Base-by-base conservation (phyloP, 2,888 invertebrate species). In the Lamellibrachia satsuma region DNA sequence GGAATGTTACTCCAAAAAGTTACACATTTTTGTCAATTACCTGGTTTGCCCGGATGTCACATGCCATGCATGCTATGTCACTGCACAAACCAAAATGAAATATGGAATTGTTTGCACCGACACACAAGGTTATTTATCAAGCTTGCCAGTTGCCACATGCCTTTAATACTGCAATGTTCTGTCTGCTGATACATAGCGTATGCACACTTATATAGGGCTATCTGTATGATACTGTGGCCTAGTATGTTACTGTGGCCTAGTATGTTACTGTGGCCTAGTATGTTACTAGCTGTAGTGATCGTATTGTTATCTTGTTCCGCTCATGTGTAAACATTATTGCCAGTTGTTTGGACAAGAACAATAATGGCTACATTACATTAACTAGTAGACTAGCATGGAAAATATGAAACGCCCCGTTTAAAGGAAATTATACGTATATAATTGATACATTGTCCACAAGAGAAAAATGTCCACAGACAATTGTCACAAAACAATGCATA, bases 1-100 rank as follows among this genome's bases (percentile, higher is more conserved):
- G 75, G 75, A 75, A 75, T 75, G 75, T n/a, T 75, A 75, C 75
- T 75, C 75, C 15, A 75, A 75, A 75, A 75, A 75, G 75, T 22
- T 75, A 6, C 22, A 22, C 75, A 75, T 75, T 75, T 75, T 75
- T 75, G 75, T 75, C n/a, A 75, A 75, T 75, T 75, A 75, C 75
- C 15, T 22, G 75, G 22, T 75, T 75, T 75, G 75, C 22, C 22
- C 2, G 22, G 75, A n/a, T 22, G 75, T 75, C 75, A 75, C 75
- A 75, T 75, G n/a, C 75, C 75, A 75, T 6, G 75, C 75, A 4
- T 75, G 75, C 75, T 75, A 15, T 6, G 75, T 75, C 22, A 75
- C 75, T n/a, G 22, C 2, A 15, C 22, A 75, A n/a, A 75, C 15
- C 75, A 75, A 75, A 75, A 75, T 75, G 75, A 75, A 75, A 75